Evolutionary conservation across 2,888 invertebrate species (phyloP), one percentile per base, ranked within the genome.

Genomic region (Gari tellinella): DNA sequence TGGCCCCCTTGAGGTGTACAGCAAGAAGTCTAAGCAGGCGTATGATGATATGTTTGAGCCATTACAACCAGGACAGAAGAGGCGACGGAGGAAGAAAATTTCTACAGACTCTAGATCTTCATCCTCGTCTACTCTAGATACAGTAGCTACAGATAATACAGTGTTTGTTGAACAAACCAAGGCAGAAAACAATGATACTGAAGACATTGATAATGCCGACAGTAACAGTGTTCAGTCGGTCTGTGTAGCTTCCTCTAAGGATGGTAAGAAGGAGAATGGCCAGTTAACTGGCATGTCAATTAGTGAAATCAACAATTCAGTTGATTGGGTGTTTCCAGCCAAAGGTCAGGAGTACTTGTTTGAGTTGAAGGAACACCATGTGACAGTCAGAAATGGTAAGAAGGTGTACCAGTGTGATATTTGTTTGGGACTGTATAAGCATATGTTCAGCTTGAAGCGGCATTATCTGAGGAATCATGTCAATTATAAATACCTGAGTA

Each of bases 401-500:
- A 94, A 82, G 90, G 93, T 57, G 91, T 93, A 85, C 90, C 93
- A 81, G 55, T 94, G 93, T 88, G 93, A 93, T 81, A 90, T 93
- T n/a, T 93, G 93, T 84, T 82, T 88, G 1, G 91, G 92, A 1
- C 87, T 91, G 2, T 93, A 93, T 80, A 89, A 92, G 48, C 92
- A 93, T 69, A 91, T 92, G 25, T 93, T 93, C 78, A 93, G 93
- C 77, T 86, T 94, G 12, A 93, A 93, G 72, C 87, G 93, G 40
- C 94, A 94, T 82, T 93, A 92, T 77, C 83, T 93, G 38, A 89
- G 93, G 25, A 91, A 90, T 68, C 94, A 94, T 81, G 90, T 94
- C 41, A 93, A 93, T 80, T 90, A 90, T 70, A 88, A 89, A 43
- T 93, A 92, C 80, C 82, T 93, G 40, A 91, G 91, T 25, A 87